Base-by-base conservation (phyloP, 2,888 invertebrate genomes). In the Melieria crassipennis region DNA sequence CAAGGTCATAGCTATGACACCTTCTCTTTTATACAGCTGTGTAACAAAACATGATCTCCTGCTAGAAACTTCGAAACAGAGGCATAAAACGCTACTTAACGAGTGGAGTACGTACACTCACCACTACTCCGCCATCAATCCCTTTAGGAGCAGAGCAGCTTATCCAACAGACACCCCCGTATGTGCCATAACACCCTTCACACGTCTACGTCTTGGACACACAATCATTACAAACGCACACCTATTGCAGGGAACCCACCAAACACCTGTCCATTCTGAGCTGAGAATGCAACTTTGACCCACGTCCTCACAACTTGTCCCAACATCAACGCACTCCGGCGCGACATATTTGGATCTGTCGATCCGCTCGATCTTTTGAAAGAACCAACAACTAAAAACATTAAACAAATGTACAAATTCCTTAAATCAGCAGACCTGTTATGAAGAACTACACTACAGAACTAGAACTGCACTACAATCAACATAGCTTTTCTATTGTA, bases 211-310 rank as follows among this genome's bases (percentile, higher is more conserved):
- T 7, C 57, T 57, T 3, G 57, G 57, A 57, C 6, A 57, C 0
- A 11, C 11, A 11, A 13, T n/a, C 7, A 57, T 13, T 3, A 57
- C 57, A 50, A 11, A n/a, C 10, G 50, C 50, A 4, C n/a, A 50
- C 10, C n/a, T 50, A 50, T 55, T 30, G 30, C 30, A 11, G 16
- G 5, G 55, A 6, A 16, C 55, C 16, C 55, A 55, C 55, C 5
- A n/a, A 55, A 55, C 55, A 55, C 55, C 55, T 55, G 55, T 55
- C 11, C 55, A 55, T 10, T 55, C 55, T 55, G 55, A 2, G 55
- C 6, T 6, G 55, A 10, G 4, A n/a, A n/a, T 16, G 55, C 16
- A 55, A 13, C 55, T n/a, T 16, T 55, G 16, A 55, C 13, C 7
- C 7, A 55, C 11, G 5, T 55, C 16, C 11, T 55, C 30, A 30